phyloP scores from a whole-genome alignment of 2,888 invertebrate genomes.

The Yponomeuta cagnagella region DNA sequence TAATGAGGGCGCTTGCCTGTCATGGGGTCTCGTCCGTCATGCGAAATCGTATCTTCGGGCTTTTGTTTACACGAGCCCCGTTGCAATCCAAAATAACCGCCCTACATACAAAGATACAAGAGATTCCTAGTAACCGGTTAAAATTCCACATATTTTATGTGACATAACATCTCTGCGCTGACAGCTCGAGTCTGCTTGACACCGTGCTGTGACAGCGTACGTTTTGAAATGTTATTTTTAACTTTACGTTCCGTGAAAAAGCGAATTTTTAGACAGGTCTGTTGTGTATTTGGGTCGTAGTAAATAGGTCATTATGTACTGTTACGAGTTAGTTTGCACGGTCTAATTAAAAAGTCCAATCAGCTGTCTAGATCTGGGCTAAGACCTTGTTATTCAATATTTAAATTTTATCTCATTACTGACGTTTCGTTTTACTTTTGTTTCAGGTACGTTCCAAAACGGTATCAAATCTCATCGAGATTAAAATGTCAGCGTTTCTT shows the following conservation, averaged over 20 bases:
- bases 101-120: not conserved
- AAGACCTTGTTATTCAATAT: constrained; percentile 29
- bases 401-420: constrained; percentile 18
- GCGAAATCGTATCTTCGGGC: constrained; percentile 15
- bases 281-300: constrained; percentile 60
- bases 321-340: constrained; percentile 61
- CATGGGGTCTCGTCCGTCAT: constrained; percentile 29
- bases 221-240: constrained; percentile 63
- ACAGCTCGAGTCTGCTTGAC: constrained; percentile 45
- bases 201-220: constrained; percentile 47
- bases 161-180: constrained; percentile 51
- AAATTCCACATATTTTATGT: constrained; percentile 35
- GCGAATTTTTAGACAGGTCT: constrained; percentile 19
- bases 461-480: not conserved
- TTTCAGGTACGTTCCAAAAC: constrained; percentile 50
- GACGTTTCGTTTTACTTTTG: constrained; percentile 38
- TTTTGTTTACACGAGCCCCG: constrained; percentile 14
- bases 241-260: constrained; percentile 46
- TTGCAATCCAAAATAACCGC: constrained; percentile 15
- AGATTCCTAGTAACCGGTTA: constrained; percentile 13
- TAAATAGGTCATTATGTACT: constrained; percentile 63
- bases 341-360: constrained; percentile 54
- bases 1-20: constrained; percentile 32
- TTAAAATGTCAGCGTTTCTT: not conserved
- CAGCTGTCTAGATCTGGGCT: constrained; percentile 29